Base-by-base conservation (phyloP, 2,888 invertebrate species). In the Chironomus riparius region DNA sequence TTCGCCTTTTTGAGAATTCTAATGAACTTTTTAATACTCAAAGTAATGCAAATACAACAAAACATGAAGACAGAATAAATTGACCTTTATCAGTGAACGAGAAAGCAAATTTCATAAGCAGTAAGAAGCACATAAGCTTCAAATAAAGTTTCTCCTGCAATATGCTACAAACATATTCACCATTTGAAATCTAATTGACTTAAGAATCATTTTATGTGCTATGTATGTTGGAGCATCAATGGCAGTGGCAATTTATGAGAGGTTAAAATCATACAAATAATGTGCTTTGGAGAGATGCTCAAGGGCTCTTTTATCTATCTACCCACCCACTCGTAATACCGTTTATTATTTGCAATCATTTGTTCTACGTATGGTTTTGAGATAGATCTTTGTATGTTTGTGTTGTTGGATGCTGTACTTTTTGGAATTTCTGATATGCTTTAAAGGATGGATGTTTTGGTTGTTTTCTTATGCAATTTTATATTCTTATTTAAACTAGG, bases 231-330 rank as follows among this genome's bases (percentile, higher is more conserved):
- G 15, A 50, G 56, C 56, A 56, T 18, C 18, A 56, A 56, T 18
- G 2, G 56, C 38, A 38, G 10, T 38, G 10, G 10, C 56, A 56
- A 15, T 56, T n/a, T 56, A 15, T 61, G 18, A 62, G 61, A 72
- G 72, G 61, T 72, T 62, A 72, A 72, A 72, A 62, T 72, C 50
- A 38, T 28, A 72, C 65, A 65, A 65, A 21, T 13, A 65, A 65
- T 65, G 24, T 24, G 18, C 56, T 15, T 1, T 18, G 56, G 6
- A 7, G 24, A 24, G n/a, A 38, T 47, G 62, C 72, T 72, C 72
- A 28, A 62, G 72, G 61, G 38, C 72, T 62, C 18, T 56, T 72
- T 72, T 72, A 72, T 61, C 38, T 72, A 3, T 7, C 38, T 38
- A 10, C 2, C 18, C 56, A 56, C 56, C 56, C 18, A 56, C 15